phyloP scores from a whole-genome alignment of 2,113 vertebrate genomes.

The Gulo gulo region DNA sequence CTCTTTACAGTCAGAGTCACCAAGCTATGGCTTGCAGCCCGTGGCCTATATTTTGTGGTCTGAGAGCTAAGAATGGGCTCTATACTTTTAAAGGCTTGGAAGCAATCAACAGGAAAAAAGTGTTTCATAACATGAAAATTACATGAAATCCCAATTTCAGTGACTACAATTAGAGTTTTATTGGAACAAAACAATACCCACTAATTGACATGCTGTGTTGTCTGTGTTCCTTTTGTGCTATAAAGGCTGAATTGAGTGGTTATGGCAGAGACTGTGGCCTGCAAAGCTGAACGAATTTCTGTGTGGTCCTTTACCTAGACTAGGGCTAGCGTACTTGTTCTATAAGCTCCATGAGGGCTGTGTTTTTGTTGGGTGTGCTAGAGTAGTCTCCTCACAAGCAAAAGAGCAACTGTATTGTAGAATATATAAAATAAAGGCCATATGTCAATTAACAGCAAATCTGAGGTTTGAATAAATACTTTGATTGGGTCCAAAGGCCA shows the following conservation, averaged over 20 bases:
- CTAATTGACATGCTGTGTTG: background rate
- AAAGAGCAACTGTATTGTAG: background rate
- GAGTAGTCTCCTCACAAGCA: background rate
- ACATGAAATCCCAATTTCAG: background rate
- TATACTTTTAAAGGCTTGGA: background rate
- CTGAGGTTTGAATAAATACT: background rate
- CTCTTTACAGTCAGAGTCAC: background rate
- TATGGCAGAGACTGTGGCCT: background rate
- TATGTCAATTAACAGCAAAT: background rate
- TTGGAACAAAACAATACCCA: background rate
- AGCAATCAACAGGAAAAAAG: background rate
- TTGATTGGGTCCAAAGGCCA: background rate
- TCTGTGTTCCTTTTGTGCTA: accelerated
- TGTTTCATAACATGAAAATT: background rate
- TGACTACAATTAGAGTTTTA: background rate
- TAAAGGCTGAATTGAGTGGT: background rate
- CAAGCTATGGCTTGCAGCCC: background rate
- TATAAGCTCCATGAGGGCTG: background rate
- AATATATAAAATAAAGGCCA: background rate
- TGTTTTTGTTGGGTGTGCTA: background rate
- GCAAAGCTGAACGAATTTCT: background rate
- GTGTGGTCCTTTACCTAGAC: background rate
- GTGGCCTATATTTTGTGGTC: background rate
- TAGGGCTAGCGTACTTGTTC: background rate
- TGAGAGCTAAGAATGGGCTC: background rate